Evolutionary conservation across 2,888 invertebrate species (phyloP).

Genomic region (Leptopilina myrica): DNA sequence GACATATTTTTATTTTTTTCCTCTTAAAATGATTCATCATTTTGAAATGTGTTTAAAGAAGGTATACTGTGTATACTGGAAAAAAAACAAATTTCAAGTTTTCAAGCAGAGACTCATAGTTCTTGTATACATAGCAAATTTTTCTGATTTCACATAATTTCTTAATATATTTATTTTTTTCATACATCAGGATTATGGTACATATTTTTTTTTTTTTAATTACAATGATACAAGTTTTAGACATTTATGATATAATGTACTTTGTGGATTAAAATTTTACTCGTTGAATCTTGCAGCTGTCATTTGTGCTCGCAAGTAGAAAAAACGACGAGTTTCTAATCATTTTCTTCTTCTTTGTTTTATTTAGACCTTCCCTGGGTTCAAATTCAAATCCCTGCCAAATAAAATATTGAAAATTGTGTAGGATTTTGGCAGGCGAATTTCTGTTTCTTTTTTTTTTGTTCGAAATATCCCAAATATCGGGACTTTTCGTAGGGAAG

Average conservation of each 20-base stretch:
- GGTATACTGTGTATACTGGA: slow-evolving; percentile 15
- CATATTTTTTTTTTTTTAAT: slow-evolving; percentile 69
- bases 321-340: slow-evolving; percentile 53
- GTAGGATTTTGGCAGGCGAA: slow-evolving; percentile 34
- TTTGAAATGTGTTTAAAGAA: slow-evolving; percentile 9
- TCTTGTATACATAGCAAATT: not conserved
- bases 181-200: slow-evolving; percentile 71
- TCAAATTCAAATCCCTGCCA: not conserved
- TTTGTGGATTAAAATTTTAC: slow-evolving; percentile 68
- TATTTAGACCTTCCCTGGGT: slow-evolving; percentile 30
- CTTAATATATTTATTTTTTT: slow-evolving; percentile 72
- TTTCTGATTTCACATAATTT: not conserved
- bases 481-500: slow-evolving; percentile 50
- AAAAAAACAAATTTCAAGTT: slow-evolving; percentile 16
- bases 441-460: not conserved
- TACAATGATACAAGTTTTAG: slow-evolving; percentile 74
- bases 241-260: slow-evolving; percentile 74
- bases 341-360: slow-evolving; percentile 35
- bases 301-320: slow-evolving; percentile 56
- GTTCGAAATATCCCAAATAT: slow-evolving; percentile 52
- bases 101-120: not conserved
- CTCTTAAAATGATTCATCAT: slow-evolving; percentile 2
- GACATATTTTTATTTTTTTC: not conserved
- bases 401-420: slow-evolving; percentile 32
- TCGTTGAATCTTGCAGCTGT: slow-evolving; percentile 63